Evolutionary conservation across 2,113 vertebrate species (phyloP).

Genomic region (Myrmecophaga tridactyla): DNA sequence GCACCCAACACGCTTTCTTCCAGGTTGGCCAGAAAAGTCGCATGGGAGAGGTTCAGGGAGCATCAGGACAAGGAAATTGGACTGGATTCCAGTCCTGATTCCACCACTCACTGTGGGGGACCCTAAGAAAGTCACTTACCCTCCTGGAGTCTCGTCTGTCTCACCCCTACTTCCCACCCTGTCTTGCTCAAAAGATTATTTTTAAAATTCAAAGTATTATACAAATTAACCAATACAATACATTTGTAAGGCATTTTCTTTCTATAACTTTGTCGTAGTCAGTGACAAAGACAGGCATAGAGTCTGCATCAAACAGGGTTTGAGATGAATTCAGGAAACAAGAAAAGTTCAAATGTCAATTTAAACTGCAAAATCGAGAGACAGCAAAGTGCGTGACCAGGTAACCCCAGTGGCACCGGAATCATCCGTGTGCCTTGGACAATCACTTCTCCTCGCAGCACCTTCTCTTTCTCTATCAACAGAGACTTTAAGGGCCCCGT

Average conservation of each 20-base stretch:
- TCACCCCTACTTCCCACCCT: background rate
- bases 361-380: background rate
- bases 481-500: background rate
- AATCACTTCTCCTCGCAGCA: background rate
- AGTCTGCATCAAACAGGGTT: background rate
- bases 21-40: background rate
- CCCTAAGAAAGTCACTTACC: background rate
- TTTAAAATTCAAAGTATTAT: conserved; percentile 7
- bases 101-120: background rate
- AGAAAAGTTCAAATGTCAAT: background rate
- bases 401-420: background rate
- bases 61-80: background rate
- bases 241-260: background rate
- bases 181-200: background rate
- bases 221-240: background rate
- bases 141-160: background rate
- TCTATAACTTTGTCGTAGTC: background rate
- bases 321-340: background rate
- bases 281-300: background rate
- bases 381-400: background rate
- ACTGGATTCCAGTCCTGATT: background rate
- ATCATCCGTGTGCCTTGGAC: background rate
- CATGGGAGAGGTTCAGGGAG: background rate
- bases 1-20: background rate
- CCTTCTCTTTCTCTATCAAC: background rate